Evolutionary conservation across 2,888 invertebrate species (phyloP), one percentile per base, ranked within the genome.

Genomic region (Phaedon cochleariae): DNA sequence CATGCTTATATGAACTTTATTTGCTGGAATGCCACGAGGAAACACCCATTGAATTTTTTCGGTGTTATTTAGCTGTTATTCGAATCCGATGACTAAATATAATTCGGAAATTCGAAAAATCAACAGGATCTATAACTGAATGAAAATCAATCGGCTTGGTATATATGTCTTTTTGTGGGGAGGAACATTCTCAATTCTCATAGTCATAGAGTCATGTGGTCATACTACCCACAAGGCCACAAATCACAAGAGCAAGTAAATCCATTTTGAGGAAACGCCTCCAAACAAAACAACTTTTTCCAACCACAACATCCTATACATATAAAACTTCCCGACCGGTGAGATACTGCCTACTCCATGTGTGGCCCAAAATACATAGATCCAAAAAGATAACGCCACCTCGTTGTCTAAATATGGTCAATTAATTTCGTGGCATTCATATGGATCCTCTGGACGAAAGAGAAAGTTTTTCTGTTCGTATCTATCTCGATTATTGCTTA

Each of bases 321-420:
- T 20, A 41, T 21, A 57, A 22, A 41, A 46, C 26, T 45, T 57
- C 26, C 57, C 22, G 22, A n/a, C 45, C 45, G 29, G 57, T 57
- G 45, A 57, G 31, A 57, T 29, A 57, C 57, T 45, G 29, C 45
- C 45, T 29, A 29, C 57, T 17, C 5, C 57, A 45, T 57, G 57
- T 57, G 57, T 45, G 57, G 57, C 57, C 57, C 45, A 2, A 41
- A 12, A n/a, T 41, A 41, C n/a, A 41, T 10, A 26, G 26, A 45
- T 45, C 22, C 45, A 26, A 55, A 55, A 41, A 21, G 57, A 57
- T 57, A 57, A 45, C 57, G 46, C 41, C 57, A 57, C 57, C 45
- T 57, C 18, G 45, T 57, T 46, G 45, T 57, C 45, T 57, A 45
- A 57, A 57, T 45, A 57, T 45, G 57, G 57, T 21, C 57, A 17